A percentile compares a stretch with the other conserved stretches of the same genome.
These are phyloP conservation scores for Tachina lurida DNA, from an alignment of 2,888 invertebrate species.

Conservation along the genomic window DNA sequence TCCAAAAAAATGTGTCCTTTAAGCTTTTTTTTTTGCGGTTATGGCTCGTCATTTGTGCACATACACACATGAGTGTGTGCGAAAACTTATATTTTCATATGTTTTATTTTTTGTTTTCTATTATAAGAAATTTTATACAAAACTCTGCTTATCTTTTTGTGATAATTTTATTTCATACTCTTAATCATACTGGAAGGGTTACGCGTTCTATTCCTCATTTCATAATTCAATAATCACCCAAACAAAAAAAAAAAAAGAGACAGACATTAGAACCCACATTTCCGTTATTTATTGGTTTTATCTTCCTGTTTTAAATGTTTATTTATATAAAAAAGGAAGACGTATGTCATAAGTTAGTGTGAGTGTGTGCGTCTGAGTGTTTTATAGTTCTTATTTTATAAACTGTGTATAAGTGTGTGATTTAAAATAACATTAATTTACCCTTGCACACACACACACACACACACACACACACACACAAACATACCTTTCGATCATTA, in stretches of 20 bases:
- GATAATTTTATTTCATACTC: too few relatives aligned
- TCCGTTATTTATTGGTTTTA: conserved; percentile 62
- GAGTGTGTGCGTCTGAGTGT: background rate
- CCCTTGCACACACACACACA: background rate
- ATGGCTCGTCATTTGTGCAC: too few relatives aligned
- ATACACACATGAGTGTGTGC: too few relatives aligned
- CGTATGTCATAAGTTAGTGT: background rate
- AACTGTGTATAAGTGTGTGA: conserved; percentile 11
- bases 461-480: background rate
- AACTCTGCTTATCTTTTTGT: too few relatives aligned
- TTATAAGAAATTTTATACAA: too few relatives aligned
- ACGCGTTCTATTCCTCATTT: conserved; percentile 34
- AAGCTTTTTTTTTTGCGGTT: too few relatives aligned
- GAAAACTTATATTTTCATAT: too few relatives aligned
- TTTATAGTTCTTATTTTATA: conserved; percentile 33
- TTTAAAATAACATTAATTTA: conserved; percentile 41
- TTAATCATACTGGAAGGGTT: background rate
- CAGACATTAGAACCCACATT: conserved; percentile 49
- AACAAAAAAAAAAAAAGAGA: conserved; percentile 12
- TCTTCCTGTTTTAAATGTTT: conserved; percentile 34
- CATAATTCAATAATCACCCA: conserved; percentile 46
- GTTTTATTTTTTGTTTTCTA: too few relatives aligned
- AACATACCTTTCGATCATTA: conserved; percentile 59
- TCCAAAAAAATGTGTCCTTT: too few relatives aligned
- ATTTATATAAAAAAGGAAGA: background rate